Evolutionary conservation across 2,797 vertebrate species (phyloP).

Genomic region (Remorina albescens): DNA sequence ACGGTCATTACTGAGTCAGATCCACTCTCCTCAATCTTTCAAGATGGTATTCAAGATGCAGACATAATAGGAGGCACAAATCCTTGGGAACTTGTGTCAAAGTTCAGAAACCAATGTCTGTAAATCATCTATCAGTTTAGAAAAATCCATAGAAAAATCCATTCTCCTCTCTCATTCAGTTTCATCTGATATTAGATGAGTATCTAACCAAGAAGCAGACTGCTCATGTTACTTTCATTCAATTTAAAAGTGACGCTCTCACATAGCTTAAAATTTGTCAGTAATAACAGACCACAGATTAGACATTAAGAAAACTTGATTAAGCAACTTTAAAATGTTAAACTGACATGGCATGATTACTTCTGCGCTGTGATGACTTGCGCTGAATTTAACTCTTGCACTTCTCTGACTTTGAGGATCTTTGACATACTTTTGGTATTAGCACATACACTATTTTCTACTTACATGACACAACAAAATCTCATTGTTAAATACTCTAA

Average conservation of each 20-base stretch:
- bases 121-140: conserved; percentile 18
- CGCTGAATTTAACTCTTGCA: background rate
- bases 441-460: background rate
- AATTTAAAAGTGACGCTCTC: background rate
- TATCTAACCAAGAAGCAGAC: background rate
- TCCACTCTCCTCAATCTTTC: background rate
- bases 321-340: background rate
- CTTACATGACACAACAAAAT: background rate
- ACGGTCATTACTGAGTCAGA: background rate
- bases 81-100: background rate
- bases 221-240: background rate
- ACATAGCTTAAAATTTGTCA: too few relatives aligned
- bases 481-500: background rate
- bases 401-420: too few relatives aligned
- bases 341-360: background rate
- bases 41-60: background rate
- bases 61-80: background rate
- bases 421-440: background rate
- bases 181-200: background rate
- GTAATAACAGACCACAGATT: conserved; percentile 25
- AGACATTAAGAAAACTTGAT: conserved; percentile 36
- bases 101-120: background rate
- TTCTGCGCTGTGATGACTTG: background rate
- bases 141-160: conserved; percentile 1
- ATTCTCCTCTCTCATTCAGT: background rate